These are phyloP conservation scores for Mobula hypostoma DNA, from an alignment of 2,113 vertebrate genomes.

Conservation along the genomic window DNA sequence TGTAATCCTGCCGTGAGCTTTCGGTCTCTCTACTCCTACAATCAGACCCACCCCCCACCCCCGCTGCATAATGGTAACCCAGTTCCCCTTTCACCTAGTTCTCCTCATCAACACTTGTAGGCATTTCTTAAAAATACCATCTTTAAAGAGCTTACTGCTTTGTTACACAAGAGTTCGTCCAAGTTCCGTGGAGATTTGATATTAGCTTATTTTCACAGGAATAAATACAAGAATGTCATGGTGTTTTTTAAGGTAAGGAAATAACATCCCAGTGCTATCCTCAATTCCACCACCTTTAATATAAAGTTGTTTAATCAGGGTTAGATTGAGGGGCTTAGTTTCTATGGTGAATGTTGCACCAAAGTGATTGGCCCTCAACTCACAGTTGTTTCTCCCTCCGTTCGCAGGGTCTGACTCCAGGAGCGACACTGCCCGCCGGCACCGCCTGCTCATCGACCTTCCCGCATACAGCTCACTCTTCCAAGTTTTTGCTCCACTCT, in stretches of 20 bases:
- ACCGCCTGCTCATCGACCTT: background rate
- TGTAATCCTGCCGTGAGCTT: background rate
- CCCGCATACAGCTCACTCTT: slow-evolving; percentile 13
- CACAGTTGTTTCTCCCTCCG: background rate
- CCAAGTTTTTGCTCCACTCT: slow-evolving; percentile 17
- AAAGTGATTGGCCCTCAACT: background rate
- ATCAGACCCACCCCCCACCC: background rate
- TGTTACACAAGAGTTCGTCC: background rate
- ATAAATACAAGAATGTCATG: background rate
- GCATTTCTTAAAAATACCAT: background rate
- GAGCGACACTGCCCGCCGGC: slow-evolving; percentile 21
- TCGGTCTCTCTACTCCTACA: background rate
- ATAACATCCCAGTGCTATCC: background rate
- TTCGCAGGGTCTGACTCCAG: slow-evolving; percentile 6
- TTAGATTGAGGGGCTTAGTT: background rate
- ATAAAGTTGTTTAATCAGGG: background rate
- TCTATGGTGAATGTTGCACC: background rate
- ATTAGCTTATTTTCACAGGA: background rate
- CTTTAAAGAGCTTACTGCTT: background rate
- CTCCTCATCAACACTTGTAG: background rate
- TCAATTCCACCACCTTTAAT: background rate
- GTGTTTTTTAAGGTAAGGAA: background rate
- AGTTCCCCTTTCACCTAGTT: background rate
- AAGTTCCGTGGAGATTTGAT: background rate
- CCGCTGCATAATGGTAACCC: background rate